phyloP scores from a whole-genome alignment of 2,888 invertebrate species.

The Xestoiulus laeticollis region DNA sequence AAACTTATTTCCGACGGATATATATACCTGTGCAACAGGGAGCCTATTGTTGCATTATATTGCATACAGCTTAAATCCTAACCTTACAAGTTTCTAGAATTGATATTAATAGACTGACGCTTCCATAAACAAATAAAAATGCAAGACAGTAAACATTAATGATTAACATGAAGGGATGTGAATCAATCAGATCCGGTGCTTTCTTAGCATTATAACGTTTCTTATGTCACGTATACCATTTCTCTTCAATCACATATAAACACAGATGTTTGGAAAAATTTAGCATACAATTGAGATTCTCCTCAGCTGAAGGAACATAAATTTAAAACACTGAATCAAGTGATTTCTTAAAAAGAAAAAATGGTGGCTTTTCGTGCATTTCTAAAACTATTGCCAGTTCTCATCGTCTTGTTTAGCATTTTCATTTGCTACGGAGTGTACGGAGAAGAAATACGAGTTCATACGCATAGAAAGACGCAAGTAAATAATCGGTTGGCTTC shows the following conservation, averaged over 20 bases:
- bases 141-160: neutral
- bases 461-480: neutral
- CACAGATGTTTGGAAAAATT: neutral
- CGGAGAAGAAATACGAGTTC: neutral
- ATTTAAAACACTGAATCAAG: neutral
- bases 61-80: no score
- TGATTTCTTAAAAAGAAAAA: neutral
- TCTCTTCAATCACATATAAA: neutral
- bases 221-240: neutral
- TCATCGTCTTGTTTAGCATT: neutral
- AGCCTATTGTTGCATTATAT: no score
- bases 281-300: neutral
- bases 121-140: neutral
- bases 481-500: neutral
- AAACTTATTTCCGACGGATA: no score
- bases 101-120: no score
- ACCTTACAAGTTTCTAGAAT: no score
- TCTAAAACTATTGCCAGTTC: neutral
- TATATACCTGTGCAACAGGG: no score
- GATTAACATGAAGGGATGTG: slow-evolving; percentile 14
- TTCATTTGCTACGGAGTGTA: neutral
- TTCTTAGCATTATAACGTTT: neutral
- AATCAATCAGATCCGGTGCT: neutral
- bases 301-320: neutral
- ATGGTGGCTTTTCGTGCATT: neutral